phyloP scores from a whole-genome alignment of 2,797 vertebrate species.

The Leuciscus waleckii region DNA sequence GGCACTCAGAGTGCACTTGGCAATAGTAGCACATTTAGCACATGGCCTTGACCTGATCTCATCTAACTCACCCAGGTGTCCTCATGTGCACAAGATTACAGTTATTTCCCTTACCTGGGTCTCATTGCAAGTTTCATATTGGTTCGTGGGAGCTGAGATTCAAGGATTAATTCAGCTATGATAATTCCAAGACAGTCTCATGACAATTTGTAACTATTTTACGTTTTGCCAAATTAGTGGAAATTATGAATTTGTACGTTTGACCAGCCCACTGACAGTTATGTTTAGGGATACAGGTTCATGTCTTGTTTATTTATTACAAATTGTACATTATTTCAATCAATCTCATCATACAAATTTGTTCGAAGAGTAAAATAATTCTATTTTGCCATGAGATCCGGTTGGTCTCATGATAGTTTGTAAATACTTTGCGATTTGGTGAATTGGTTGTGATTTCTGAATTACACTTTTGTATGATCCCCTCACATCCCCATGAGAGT shows the following conservation, averaged over 20 bases:
- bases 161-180: neutral
- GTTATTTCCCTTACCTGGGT: neutral
- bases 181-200: neutral
- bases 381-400: no score
- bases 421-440: neutral
- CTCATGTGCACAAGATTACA: constrained; percentile 7
- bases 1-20: constrained; percentile 19
- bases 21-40: constrained; percentile 26
- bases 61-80: constrained; percentile 10
- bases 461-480: neutral
- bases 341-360: neutral
- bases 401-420: neutral
- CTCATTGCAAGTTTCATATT: constrained; percentile 7
- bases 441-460: neutral
- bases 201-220: neutral
- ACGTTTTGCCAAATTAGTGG: neutral
- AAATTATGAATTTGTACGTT: neutral
- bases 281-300: neutral
- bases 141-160: neutral
- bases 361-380: neutral
- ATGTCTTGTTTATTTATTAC: neutral
- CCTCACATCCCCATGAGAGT: neutral
- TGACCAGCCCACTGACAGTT: neutral
- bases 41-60: constrained; percentile 18
- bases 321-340: neutral